A percentile compares a stretch with the other conserved stretches of the same genome.
Conservation (phyloP, 2,888 invertebrate species). For the Rhopalosiphum nymphaeae region DNA sequence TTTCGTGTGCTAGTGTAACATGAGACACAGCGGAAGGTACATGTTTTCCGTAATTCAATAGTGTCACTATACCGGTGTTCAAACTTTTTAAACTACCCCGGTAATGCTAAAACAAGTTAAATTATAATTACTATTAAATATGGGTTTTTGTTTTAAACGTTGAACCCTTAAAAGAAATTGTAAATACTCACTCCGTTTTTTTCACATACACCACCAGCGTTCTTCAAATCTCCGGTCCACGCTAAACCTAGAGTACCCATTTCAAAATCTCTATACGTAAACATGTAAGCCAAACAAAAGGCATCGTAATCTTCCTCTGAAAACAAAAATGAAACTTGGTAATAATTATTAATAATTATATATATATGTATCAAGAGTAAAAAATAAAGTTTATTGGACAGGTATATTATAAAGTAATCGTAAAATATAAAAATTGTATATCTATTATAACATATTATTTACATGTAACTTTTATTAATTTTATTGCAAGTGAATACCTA, state of each 20-base stretch:
- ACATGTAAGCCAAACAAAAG: conserved; percentile 98
- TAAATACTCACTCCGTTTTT: conserved; percentile 85
- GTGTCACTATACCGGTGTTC: conserved; percentile 97
- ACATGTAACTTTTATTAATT: background rate
- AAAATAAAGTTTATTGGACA: background rate
- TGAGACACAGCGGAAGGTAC: conserved; percentile 99
- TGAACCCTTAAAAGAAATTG: background rate
- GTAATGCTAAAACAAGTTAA: conserved; percentile 76
- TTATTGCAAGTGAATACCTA: background rate
- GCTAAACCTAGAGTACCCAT: conserved; percentile 97
- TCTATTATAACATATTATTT: background rate
- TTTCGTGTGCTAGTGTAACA: conserved; percentile 98
- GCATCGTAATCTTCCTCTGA: conserved; percentile 97
- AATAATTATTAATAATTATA: background rate
- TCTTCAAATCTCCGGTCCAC: conserved; percentile 97
- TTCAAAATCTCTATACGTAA: conserved; percentile 96
- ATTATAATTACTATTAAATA: background rate
- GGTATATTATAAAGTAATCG: background rate
- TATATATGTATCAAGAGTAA: background rate
- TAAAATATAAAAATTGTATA: background rate
- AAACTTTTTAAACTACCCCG: conserved; percentile 92
- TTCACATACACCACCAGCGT: conserved; percentile 98
- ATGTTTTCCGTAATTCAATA: conserved; percentile 97
- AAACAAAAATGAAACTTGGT: conserved; percentile 69
- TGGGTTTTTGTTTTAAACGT: background rate